These are phyloP conservation scores for Abscondita cerata DNA, from an alignment of 2,888 invertebrate species.

Conservation along the genomic window DNA sequence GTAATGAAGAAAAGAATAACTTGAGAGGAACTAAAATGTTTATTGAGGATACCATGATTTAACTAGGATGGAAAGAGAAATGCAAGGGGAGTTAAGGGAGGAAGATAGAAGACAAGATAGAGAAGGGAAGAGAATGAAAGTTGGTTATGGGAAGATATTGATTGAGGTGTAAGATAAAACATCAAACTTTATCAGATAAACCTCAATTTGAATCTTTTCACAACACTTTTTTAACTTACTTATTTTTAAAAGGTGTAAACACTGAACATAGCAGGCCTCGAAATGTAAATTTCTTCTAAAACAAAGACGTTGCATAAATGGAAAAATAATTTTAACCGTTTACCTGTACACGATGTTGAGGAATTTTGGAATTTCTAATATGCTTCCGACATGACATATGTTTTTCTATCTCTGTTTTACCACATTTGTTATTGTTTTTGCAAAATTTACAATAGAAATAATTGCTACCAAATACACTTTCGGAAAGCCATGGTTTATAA, in stretches of 20 bases:
- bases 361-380: conserved; percentile 41
- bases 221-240: too few relatives aligned
- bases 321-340: background rate
- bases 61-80: too few relatives aligned
- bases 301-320: conserved; percentile 1
- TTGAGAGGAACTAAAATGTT: too few relatives aligned
- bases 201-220: too few relatives aligned
- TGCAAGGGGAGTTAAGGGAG: too few relatives aligned
- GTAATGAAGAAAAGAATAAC: too few relatives aligned
- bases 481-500: conserved; percentile 54
- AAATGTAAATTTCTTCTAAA: conserved; percentile 52
- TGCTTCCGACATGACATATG: conserved; percentile 56
- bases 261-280: conserved; percentile 54
- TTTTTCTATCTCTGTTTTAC: conserved; percentile 54
- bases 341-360: conserved; percentile 30
- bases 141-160: too few relatives aligned
- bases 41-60: too few relatives aligned
- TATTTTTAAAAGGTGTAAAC: conserved; percentile 52
- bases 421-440: conserved; percentile 55
- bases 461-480: conserved; percentile 52
- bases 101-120: too few relatives aligned
- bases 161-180: too few relatives aligned
- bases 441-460: conserved; percentile 57
- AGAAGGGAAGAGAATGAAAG: too few relatives aligned
- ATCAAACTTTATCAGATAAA: too few relatives aligned